Base-by-base conservation (phyloP, 1,140 invertebrate species). In the Lordiphosa collinella region DNA sequence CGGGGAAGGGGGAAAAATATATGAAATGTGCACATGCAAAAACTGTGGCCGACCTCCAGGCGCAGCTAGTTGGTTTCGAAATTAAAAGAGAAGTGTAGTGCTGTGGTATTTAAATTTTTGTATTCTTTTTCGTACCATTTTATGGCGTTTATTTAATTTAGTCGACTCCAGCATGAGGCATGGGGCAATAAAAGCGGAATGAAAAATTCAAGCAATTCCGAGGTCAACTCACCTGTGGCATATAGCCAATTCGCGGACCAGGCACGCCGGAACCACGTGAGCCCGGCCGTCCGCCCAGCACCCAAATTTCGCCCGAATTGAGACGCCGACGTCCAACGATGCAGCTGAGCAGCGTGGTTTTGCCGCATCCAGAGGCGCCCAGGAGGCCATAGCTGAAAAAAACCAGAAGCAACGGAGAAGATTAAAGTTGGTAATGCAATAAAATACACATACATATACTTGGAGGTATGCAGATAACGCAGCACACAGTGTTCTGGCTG, bases 301-400 rank as follows among this genome's bases (percentile, higher is more conserved):
- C 95, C 92, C 93, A 95, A 47, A 97, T 95, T 70, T 96, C 94
- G 1, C 96, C 96, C 3, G 93, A 92, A 87, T 96, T 95, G 35
- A 97, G 90, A 67, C 94, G 91, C 50, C 95, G 90, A 59, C 95
- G 90, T 9, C 96, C 96, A 0, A 97, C 96, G 51, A 97, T 95
- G 85, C 96, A 97, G 5, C 95, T 95, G 0, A 98, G 91, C 2
- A 97, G 90, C 0, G 96, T 97, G 0, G 94, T 95, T 91, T 96
- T 95, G 3, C 94, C 94, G 86, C 94, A 95, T 11, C 96, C 96
- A 54, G 94, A 96, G 37, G 94, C 95, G 13, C 95, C 95, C 22
- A 97, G 90, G 4, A 97, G 91, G 61, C 96, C 96, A 87, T 97
- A 97, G 87, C 95, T 96, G 90, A 41, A 43, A 51, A 1, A 4